Conservation (phyloP, 2,888 invertebrate genomes). For the Folsomia manolachei region DNA sequence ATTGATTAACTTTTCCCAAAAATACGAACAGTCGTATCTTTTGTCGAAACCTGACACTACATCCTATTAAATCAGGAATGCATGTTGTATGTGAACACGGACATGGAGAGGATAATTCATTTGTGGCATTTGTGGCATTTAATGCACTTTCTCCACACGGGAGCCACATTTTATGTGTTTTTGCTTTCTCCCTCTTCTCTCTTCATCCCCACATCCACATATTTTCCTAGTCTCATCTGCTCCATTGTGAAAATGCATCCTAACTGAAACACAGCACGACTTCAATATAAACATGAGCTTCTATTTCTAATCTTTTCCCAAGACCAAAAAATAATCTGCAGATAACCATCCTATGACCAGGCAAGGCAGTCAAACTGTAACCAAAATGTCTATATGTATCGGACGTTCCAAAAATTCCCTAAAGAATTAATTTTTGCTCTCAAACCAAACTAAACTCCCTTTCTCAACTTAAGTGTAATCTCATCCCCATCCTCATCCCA, state of each 20-base stretch:
- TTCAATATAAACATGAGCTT: too few species aligned
- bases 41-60: too few species aligned
- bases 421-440: constrained; percentile 3
- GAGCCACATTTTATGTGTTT: background rate
- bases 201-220: background rate
- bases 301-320: background rate
- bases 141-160: constrained; percentile 4
- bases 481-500: background rate
- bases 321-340: background rate
- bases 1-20: too few species aligned
- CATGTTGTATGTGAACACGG: too few species aligned
- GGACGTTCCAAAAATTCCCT: background rate
- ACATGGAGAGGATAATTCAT: background rate
- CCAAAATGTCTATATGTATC: background rate
- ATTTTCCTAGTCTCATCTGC: background rate
- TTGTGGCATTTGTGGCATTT: background rate
- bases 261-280: background rate
- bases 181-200: background rate
- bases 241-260: background rate
- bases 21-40: too few species aligned
- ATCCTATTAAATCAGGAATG: too few species aligned
- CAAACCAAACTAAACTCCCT: background rate
- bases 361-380: background rate
- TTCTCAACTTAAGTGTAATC: background rate
- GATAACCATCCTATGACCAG: background rate